phyloP scores from a whole-genome alignment of 2,888 invertebrate species.

The Sminthurides aquaticus region DNA sequence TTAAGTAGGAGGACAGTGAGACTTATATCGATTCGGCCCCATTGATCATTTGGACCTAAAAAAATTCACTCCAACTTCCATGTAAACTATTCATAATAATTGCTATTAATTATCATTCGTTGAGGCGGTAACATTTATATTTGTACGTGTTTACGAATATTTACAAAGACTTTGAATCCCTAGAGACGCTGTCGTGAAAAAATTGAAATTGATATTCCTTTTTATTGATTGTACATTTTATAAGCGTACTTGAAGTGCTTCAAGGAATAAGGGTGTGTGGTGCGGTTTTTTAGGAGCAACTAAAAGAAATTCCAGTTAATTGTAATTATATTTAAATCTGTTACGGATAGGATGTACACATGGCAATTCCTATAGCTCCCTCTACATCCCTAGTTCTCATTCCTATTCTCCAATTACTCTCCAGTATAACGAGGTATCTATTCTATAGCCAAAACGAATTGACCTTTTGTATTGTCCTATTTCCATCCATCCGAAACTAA shows the following conservation, averaged over 20 bases:
- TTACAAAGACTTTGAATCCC: not conserved
- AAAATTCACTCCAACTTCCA: not conserved
- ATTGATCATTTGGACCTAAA: not conserved
- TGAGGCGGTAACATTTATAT: not conserved
- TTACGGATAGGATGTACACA: too few relatives aligned
- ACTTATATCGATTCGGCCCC: not conserved
- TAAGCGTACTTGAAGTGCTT: too few relatives aligned
- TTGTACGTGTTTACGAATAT: not conserved
- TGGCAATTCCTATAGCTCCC: too few relatives aligned
- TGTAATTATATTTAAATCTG: too few relatives aligned
- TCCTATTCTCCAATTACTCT: too few relatives aligned
- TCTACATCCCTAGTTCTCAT: too few relatives aligned
- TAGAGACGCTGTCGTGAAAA: not conserved
- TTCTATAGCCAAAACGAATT: too few relatives aligned
- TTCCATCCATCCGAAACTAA: too few relatives aligned
- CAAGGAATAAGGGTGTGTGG: not conserved
- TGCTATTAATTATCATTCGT: not conserved
- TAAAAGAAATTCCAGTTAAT: not conserved
- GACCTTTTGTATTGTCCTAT: too few relatives aligned
- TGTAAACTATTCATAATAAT: not conserved
- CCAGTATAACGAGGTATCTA: too few relatives aligned
- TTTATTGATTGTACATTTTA: not conserved
- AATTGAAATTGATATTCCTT: not conserved
- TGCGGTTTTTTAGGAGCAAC: too few relatives aligned
- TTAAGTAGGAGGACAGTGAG: not conserved